Conservation (phyloP, 23 tunicate genomes). For the Ciona savignyi region DNA sequence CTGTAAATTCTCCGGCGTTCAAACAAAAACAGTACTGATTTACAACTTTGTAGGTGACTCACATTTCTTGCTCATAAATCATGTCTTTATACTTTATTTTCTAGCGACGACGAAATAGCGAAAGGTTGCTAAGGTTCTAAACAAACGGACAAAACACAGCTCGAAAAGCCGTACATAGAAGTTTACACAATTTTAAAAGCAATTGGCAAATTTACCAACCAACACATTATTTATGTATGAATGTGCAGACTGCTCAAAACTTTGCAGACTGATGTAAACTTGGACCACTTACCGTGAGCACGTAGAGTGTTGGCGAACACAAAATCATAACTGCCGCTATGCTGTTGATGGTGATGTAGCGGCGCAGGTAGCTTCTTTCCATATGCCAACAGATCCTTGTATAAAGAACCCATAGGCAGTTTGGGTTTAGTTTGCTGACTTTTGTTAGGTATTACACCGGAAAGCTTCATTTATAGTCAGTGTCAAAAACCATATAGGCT, state of each 20-base stretch:
- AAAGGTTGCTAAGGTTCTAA: background rate
- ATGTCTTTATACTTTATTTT: background rate
- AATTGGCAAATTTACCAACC: no score
- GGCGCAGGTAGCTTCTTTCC: slow-evolving; percentile 68
- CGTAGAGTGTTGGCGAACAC: slow-evolving; percentile 82
- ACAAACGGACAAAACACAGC: background rate
- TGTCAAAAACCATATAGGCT: background rate
- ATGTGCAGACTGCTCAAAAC: background rate
- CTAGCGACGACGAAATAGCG: background rate
- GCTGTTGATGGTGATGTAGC: slow-evolving; percentile 31
- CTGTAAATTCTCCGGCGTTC: background rate
- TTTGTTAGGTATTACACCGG: slow-evolving; percentile 19
- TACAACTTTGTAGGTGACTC: background rate
- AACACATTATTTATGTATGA: no score
- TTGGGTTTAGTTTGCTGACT: slow-evolving; percentile 19
- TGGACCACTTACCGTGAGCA: slow-evolving; percentile 78
- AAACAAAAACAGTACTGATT: background rate
- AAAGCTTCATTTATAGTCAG: slow-evolving; percentile 21
- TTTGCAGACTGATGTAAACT: background rate
- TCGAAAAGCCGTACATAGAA: no score
- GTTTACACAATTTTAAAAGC: no score
- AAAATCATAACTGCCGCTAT: slow-evolving; percentile 67
- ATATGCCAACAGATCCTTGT: slow-evolving; percentile 79
- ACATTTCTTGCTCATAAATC: background rate
- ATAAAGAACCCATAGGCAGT: slow-evolving; percentile 83